A percentile compares a stretch with the other conserved stretches of the same genome.
These are phyloP conservation scores for Eledona agricola DNA, from an alignment of 2,888 invertebrate genomes.

Conservation along the genomic window DNA sequence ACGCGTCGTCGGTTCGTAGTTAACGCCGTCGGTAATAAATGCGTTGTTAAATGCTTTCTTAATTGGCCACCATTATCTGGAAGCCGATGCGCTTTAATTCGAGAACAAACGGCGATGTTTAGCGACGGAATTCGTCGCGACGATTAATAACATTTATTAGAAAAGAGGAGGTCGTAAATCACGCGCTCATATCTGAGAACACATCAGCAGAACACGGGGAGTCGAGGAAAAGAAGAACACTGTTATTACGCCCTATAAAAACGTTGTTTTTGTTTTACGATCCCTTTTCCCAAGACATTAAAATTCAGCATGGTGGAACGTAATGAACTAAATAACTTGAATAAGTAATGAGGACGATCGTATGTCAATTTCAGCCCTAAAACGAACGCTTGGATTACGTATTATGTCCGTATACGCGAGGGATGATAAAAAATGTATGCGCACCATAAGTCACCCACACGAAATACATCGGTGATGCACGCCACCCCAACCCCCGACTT, in stretches of 20 bases:
- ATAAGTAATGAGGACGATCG: slow-evolving; percentile 50
- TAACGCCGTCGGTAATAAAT: slow-evolving; percentile 46
- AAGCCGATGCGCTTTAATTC: slow-evolving; percentile 44
- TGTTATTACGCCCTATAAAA: slow-evolving; percentile 44
- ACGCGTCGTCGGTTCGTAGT: slow-evolving; percentile 22
- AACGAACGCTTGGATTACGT: slow-evolving; percentile 24
- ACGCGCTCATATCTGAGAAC: too few relatives aligned
- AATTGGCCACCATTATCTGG: slow-evolving; percentile 46
- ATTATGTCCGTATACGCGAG: slow-evolving; percentile 16
- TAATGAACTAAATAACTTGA: slow-evolving; percentile 49
- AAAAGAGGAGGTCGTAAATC: too few relatives aligned
- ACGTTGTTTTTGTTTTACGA: slow-evolving; percentile 43
- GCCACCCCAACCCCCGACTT: slow-evolving; percentile 6
- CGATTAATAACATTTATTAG: too few relatives aligned
- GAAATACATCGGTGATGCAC: slow-evolving; percentile 11
- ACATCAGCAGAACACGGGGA: too few relatives aligned
- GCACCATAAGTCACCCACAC: slow-evolving; percentile 6
- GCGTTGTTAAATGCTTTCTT: slow-evolving; percentile 48
- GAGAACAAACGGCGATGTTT: slow-evolving; percentile 22
- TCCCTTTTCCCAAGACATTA: slow-evolving; percentile 41
- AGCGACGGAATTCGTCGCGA: slow-evolving; percentile 10
- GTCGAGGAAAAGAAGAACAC: slow-evolving; percentile 31
- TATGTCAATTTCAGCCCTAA: slow-evolving; percentile 46
- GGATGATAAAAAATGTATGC: slow-evolving; percentile 3
- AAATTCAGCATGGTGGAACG: slow-evolving; percentile 43